A percentile compares a stretch with the other conserved stretches of the same genome.
These are phyloP conservation scores for Nansenia antarctica DNA, from an alignment of 2,113 vertebrate species.

Conservation along the genomic window DNA sequence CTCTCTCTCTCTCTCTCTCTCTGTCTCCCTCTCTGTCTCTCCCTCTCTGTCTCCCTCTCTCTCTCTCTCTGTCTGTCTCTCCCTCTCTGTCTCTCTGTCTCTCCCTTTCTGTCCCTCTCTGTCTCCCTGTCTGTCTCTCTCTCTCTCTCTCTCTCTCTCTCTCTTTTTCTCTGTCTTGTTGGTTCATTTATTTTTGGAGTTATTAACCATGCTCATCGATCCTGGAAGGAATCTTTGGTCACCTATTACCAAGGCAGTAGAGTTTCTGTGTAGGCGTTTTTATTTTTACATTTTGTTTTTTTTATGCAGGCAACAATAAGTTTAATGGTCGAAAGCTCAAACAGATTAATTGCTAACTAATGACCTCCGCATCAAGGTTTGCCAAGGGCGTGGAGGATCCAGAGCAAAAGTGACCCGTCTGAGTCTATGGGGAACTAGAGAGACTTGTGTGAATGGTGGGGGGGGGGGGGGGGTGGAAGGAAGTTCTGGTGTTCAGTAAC, in stretches of 20 bases:
- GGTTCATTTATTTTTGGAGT: slow-evolving; percentile 18
- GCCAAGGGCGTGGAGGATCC: slow-evolving; percentile 47
- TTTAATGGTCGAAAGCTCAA: slow-evolving; percentile 49
- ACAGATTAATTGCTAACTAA: slow-evolving; percentile 59
- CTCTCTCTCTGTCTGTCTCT: too few species aligned
- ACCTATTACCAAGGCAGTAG: slow-evolving; percentile 19
- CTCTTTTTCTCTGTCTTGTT: slow-evolving; percentile 12
- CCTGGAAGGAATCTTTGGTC: slow-evolving; percentile 30
- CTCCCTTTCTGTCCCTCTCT: too few species aligned
- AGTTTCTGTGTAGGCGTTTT: slow-evolving; percentile 16
- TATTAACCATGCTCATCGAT: slow-evolving; percentile 23
- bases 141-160: too few species aligned
- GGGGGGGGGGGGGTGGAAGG: too few species aligned
- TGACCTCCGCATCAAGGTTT: slow-evolving; percentile 49
- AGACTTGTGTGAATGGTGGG: background rate
- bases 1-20: too few species aligned
- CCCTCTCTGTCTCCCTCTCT: too few species aligned
- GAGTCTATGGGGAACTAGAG: background rate
- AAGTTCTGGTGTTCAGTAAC: background rate
- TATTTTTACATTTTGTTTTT: background rate
- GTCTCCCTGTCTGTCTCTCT: too few species aligned
- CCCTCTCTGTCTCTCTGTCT: too few species aligned
- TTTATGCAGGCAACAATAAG: slow-evolving; percentile 21
- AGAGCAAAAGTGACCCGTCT: background rate
- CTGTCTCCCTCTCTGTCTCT: too few species aligned